These are phyloP conservation scores for Halichoeres trimaculatus DNA, from an alignment of 2,113 vertebrate species.

Conservation along the genomic window DNA sequence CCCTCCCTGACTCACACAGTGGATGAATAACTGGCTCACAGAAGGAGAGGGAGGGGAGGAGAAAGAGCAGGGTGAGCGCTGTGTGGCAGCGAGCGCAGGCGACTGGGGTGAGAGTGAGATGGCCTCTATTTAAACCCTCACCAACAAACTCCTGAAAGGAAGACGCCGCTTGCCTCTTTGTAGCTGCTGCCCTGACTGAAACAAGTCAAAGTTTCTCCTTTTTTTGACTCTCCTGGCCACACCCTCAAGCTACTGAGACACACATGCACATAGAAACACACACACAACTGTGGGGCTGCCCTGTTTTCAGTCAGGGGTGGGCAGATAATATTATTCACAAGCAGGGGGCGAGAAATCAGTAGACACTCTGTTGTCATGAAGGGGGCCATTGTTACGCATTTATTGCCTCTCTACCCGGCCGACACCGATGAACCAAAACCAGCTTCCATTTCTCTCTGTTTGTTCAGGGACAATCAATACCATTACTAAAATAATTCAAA, in stretches of 20 bases:
- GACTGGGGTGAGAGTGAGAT: slow-evolving; percentile 26
- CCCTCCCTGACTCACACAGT: slow-evolving; percentile 83
- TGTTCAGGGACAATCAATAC: background rate
- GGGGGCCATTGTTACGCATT: slow-evolving; percentile 72
- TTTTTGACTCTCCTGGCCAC: slow-evolving; percentile 9
- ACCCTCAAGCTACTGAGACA: slow-evolving; percentile 26
- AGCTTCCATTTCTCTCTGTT: slow-evolving; percentile 27
- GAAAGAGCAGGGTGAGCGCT: slow-evolving; percentile 21
- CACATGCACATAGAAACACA: slow-evolving; percentile 4
- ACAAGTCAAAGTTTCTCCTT: background rate
- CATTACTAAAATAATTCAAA: background rate
- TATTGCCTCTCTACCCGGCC: slow-evolving; percentile 37
- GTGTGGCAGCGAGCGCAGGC: slow-evolving; percentile 31
- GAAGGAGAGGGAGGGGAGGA: slow-evolving; percentile 38
- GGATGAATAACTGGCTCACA: slow-evolving; percentile 83
- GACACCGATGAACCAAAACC: slow-evolving; percentile 61
- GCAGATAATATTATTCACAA: slow-evolving; percentile 77
- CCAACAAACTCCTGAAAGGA: background rate
- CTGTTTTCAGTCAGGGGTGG: slow-evolving; percentile 51
- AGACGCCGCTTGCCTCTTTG: background rate
- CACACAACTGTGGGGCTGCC: slow-evolving; percentile 32
- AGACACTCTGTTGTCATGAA: slow-evolving; percentile 79
- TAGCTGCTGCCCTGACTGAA: slow-evolving; percentile 8
- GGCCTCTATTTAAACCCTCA: slow-evolving; percentile 42
- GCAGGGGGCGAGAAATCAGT: slow-evolving; percentile 72